Base-by-base conservation (phyloP, 2,797 vertebrate species). In the Phalanger gymnotis region DNA sequence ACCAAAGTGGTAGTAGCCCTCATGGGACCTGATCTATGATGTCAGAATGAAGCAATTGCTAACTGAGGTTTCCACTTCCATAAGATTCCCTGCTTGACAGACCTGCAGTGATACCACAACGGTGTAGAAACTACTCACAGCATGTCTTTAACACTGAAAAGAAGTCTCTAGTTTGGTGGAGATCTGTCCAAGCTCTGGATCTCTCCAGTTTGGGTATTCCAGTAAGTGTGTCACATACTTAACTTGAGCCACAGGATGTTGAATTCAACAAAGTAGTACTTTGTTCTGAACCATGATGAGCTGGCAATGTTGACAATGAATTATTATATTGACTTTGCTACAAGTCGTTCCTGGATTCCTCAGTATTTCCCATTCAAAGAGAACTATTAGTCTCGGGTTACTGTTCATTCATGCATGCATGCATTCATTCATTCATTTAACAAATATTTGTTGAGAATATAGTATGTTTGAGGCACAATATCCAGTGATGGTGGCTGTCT, bases 241-340 rank as follows among this genome's bases (percentile, higher is more conserved):
- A 27, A 87, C 40, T 51, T 51, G 40, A 87, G 22, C 40, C 51
- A 47, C 73, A 51, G 22, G 73, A 87, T 51, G 25, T 51, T 12
- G 40, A 87, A 87, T 51, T 87, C 22, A 27, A 87, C 73, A 87
- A 87, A 87, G 73, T 51, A 47, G 73, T 66, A 53, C 14, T 58
- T 53, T 81, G 40, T 40, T 93, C 91, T 73, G 10, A 55, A 90
- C 93, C 90, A 96, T 47, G 92, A 91, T 57, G 54, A 93, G 95
- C 0, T 90, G 91, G n/a, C 58, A 28, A 90, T 56, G n/a, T 94
- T 92, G 92, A 54, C 54, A 53, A 54, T 34, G 87, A 93, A 93
- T 94, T 19, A 90, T 12, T 58, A 87, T 87, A 28, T 87, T 87
- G 73, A 54, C 55, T 92, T 51, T 53, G 81, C 34, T 90, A 95